Base-by-base conservation (phyloP, 1,140 invertebrate species). In the Ceratina japonica region DNA sequence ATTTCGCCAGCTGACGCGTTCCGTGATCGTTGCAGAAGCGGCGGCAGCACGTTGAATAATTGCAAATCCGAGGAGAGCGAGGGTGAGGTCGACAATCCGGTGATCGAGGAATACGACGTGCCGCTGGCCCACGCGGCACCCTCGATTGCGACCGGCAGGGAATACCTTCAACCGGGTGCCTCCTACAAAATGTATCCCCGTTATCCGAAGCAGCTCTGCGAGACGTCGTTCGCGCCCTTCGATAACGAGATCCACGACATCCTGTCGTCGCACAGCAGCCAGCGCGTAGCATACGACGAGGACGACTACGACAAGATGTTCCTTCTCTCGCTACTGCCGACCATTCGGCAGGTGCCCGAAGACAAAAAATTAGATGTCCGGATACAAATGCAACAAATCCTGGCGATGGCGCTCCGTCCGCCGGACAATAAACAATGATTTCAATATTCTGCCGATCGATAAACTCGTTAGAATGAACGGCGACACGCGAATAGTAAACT, bases 271-370 rank as follows among this genome's bases (percentile, higher is more conserved):
- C 87, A 89, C 56, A 89, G 84, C 63, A 88, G 87, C 54, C 88
- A 90, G 51, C 86, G 86, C 66, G 74, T 85, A 8, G 75, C 78
- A 0, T 59, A 79, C 13, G 86, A 90, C 8, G 90, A 92, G 31
- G 90, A 91, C n/a, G 91, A 92, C 70, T 92, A 91, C 76, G 91
- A 92, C 56, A 90, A 89, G 76, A 92, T 92, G 91, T 92, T 92
- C 78, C 84, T 92, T 0, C 72, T 92, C 0, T 91, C 91, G 20
- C 49, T 92, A 65, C 44, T 92, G 49, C 91, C 91, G 31, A 89
- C 89, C 27, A 74, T 92, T 18, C 86, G 91, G 18, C 88, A 89
- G 74, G 82, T 92, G 52, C 90, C 91, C 10, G 90, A 92, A 24
- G 87, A 90, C 27, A 90, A 89, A 73, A 92, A 92, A 58, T 75